phyloP scores from a whole-genome alignment of 2,888 invertebrate genomes.

The Cremastinae sp. region DNA sequence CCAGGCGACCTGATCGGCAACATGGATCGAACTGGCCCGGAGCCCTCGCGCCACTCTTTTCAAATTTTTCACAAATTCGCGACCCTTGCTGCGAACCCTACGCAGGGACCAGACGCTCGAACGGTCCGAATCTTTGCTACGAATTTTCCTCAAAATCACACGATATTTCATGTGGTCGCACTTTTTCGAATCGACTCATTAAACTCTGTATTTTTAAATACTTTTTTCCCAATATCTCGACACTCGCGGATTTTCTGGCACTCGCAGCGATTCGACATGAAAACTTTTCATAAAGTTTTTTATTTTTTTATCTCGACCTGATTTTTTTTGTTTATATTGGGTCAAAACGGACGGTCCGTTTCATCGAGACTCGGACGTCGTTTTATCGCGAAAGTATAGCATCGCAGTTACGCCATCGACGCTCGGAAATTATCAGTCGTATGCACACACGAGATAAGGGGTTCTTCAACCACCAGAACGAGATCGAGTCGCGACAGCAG shows the following conservation, averaged over 20 bases:
- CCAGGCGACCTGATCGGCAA: constrained; percentile 39
- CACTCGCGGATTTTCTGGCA: too few species aligned
- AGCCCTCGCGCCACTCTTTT: constrained; percentile 22
- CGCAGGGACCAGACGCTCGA: not conserved
- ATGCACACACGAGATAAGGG: constrained; percentile 52
- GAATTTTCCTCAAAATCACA: constrained; percentile 1
- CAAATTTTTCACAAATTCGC: not conserved
- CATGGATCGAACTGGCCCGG: constrained; percentile 46
- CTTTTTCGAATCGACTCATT: not conserved
- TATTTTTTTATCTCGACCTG: too few species aligned
- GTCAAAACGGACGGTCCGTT: constrained; percentile 22
- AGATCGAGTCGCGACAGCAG: constrained; percentile 5
- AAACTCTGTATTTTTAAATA: not conserved
- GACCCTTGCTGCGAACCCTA: constrained; percentile 44
- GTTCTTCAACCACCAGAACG: constrained; percentile 48
- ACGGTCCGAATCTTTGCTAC: constrained; percentile 8
- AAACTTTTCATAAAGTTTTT: too few species aligned
- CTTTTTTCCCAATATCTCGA: not conserved
- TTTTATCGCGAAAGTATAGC: constrained; percentile 51
- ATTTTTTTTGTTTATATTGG: not conserved
- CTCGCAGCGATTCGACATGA: not conserved
- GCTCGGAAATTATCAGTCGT: constrained; percentile 48
- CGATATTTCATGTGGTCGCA: constrained; percentile 33
- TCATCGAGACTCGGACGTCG: constrained; percentile 34
- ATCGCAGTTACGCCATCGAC: constrained; percentile 40